Conservation (phyloP, 2,888 invertebrate genomes). For the Timandra comae region DNA sequence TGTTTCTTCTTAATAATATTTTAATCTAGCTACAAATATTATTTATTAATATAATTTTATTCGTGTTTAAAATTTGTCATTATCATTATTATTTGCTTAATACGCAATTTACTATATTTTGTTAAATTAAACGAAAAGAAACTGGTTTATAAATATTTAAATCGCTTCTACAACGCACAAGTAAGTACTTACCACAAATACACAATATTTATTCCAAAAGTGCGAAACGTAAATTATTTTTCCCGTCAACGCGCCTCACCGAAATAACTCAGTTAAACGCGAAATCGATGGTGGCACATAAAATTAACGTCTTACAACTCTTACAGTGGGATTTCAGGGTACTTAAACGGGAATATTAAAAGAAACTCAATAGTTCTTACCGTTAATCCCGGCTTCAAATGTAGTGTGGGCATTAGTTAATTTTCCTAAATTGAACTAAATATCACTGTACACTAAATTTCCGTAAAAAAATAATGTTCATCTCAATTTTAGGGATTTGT, state of each 20-base stretch:
- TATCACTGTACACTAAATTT: conserved; percentile 52
- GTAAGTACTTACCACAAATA: too few relatives aligned
- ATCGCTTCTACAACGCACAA: too few relatives aligned
- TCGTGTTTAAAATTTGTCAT: too few relatives aligned
- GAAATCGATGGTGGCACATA: conserved; percentile 10
- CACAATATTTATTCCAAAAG: too few relatives aligned
- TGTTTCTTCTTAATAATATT: too few relatives aligned
- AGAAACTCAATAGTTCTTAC: conserved; percentile 38
- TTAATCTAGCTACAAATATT: too few relatives aligned
- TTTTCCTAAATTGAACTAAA: conserved; percentile 31
- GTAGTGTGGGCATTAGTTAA: conserved; percentile 67
- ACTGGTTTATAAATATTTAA: too few relatives aligned
- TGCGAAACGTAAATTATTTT: background rate
- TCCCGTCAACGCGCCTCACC: background rate
- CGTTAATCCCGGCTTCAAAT: conserved; percentile 71
- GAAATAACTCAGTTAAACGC: background rate
- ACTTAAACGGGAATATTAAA: conserved; percentile 11
- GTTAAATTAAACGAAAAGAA: too few relatives aligned
- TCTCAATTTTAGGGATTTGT: conserved; percentile 34
- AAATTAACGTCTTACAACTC: conserved; percentile 5
- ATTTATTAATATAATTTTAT: too few relatives aligned
- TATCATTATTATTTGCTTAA: too few relatives aligned
- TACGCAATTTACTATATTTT: too few relatives aligned
- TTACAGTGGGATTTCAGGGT: conserved; percentile 9
- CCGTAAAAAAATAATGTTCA: conserved; percentile 12